Base-by-base conservation (phyloP, 2,797 vertebrate species). In the Coregonus suidteri region DNA sequence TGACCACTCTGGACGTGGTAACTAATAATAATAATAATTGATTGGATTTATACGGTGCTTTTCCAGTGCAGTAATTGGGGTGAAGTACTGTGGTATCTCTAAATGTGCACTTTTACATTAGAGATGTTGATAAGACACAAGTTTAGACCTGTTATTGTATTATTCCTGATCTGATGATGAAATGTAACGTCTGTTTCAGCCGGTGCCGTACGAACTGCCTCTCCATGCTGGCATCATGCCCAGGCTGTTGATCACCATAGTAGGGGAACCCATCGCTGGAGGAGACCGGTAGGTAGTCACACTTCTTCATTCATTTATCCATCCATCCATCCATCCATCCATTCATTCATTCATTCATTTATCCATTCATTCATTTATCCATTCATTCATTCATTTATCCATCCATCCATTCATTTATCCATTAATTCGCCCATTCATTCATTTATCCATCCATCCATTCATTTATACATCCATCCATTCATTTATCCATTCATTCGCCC, bases 151-250 rank as follows among this genome's bases (percentile, higher is more conserved):
- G 41, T 11, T 11, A 47, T 47, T 13, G 41, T 47, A 3, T 47
- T 47, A 47, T 47, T 47, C 41, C 9, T 1, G 41, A 47, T 65
- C 20, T 65, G 20, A 67, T 31, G 14, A 16, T 3, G 6, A 37
- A 66, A 6, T 72, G 13, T 15, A 35, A 37, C 81, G 1, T 91
- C 59, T 90, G 34, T 91, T 91, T 4, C 89, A 99, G 97, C 93
- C 90, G 77, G 85, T 98, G 71, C 97, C 98, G 0, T 93, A 94
- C 3, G 92, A 97, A 4, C 84, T 97, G 51, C 89, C 92, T 1
- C 92, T 98, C 67, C 93, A 94, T n/a, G 81, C 92, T 9, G 98
- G 98, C 79, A 83, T 97, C 0, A 31, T 92, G 90, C 96, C 96
- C 4, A 90, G 87, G 56, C 88, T 97, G 88, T 73, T 98, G 83